phyloP scores from a whole-genome alignment of 2,888 invertebrate genomes.

The Acleris cristana region DNA sequence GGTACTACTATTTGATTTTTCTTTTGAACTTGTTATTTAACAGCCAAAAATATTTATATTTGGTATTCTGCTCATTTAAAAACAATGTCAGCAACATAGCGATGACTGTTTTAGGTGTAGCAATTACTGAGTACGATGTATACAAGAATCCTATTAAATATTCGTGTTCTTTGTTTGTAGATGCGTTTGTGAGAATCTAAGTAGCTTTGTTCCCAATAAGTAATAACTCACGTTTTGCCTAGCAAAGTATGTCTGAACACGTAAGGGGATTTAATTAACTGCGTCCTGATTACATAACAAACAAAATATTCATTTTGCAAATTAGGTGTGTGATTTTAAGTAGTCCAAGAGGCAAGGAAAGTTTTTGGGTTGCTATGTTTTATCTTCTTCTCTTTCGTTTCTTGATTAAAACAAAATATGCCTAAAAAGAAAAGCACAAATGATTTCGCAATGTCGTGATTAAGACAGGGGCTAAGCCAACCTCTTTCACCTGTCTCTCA shows the following conservation, averaged over 20 bases:
- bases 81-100: conserved; percentile 9
- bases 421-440: too few relatives aligned
- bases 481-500: too few relatives aligned
- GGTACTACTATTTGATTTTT: conserved; percentile 6
- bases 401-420: too few relatives aligned
- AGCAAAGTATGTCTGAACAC: background rate
- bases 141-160: conserved; percentile 7
- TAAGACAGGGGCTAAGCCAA: too few relatives aligned
- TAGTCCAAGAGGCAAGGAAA: too few relatives aligned
- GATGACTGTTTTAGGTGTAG: conserved; percentile 11
- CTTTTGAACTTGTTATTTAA: background rate
- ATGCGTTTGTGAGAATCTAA: conserved; percentile 15
- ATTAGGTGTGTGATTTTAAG: too few relatives aligned
- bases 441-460: too few relatives aligned
- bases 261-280: background rate
- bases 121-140: conserved; percentile 6
- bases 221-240: conserved; percentile 1
- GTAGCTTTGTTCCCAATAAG: conserved; percentile 1
- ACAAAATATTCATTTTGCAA: too few relatives aligned
- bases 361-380: too few relatives aligned
- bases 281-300: too few relatives aligned
- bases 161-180: conserved; percentile 17
- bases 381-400: too few relatives aligned
- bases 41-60: background rate
- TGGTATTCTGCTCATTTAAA: conserved; percentile 15